These are phyloP conservation scores for Dasysyrphus tricinctus DNA, from an alignment of 2,888 invertebrate species.

Conservation along the genomic window DNA sequence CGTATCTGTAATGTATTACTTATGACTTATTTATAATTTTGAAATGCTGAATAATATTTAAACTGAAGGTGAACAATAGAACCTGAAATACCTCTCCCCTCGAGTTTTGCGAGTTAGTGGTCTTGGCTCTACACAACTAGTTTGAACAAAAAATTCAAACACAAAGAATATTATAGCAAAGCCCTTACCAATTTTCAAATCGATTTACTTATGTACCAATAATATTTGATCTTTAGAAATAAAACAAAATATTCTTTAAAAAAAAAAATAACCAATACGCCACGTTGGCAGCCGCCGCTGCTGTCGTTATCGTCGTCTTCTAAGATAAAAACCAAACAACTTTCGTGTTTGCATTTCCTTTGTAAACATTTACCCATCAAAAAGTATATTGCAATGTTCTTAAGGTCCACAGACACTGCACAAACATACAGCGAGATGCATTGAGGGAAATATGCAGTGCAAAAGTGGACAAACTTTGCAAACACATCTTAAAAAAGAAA, in stretches of 20 bases:
- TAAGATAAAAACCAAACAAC: slow-evolving; percentile 29
- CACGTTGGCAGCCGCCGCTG: neutral
- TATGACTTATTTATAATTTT: no score
- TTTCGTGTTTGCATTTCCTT: slow-evolving; percentile 38
- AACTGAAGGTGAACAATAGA: no score
- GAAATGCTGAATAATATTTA: no score
- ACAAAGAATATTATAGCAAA: neutral
- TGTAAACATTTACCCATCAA: slow-evolving; percentile 57
- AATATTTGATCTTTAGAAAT: slow-evolving; percentile 30
- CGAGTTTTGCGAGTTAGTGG: no score
- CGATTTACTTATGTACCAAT: neutral
- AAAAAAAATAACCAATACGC: neutral
- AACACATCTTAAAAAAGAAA: slow-evolving; percentile 56
- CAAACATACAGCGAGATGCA: neutral
- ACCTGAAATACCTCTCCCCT: no score
- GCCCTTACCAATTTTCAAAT: slow-evolving; percentile 32
- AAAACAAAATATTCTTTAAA: neutral
- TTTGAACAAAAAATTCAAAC: no score
- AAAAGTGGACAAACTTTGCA: slow-evolving; percentile 63
- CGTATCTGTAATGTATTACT: no score
- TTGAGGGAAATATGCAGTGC: neutral
- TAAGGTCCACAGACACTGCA: slow-evolving; percentile 8
- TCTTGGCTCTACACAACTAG: no score
- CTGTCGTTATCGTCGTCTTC: neutral
- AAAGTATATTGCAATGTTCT: slow-evolving; percentile 22